Conservation (phyloP, 2,797 vertebrate species). For the Microctenopoma stevenorrisi region DNA sequence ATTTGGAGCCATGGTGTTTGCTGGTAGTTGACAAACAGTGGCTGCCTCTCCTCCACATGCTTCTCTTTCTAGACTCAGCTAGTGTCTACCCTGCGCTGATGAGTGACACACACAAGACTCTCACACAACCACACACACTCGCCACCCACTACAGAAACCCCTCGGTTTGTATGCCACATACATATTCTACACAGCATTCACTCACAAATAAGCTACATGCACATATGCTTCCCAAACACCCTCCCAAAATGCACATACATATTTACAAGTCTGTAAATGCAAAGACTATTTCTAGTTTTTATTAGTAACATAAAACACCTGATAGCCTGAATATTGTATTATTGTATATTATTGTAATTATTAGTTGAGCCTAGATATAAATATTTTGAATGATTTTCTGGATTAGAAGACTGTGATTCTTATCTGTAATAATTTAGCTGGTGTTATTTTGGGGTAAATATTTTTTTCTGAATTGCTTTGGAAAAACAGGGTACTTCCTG, state of each 20-base stretch:
- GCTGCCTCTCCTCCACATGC: constrained; percentile 35
- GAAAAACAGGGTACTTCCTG: constrained; percentile 28
- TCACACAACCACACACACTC: constrained; percentile 23
- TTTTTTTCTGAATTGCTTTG: constrained; percentile 8
- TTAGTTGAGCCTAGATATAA: not conserved
- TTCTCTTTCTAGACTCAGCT: constrained; percentile 55
- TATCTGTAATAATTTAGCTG: not conserved
- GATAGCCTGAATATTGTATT: not conserved
- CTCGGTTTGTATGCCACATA: constrained; percentile 19
- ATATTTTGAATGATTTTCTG: not conserved
- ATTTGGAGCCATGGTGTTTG: constrained; percentile 20
- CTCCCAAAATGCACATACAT: not conserved
- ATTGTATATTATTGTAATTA: not conserved
- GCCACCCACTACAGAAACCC: constrained; percentile 4
- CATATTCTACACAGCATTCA: constrained; percentile 28
- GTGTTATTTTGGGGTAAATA: too few species aligned
- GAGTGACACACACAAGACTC: constrained; percentile 32
- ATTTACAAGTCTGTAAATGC: not conserved
- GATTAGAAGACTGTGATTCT: not conserved
- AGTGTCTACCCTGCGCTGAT: constrained; percentile 50
- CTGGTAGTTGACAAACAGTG: constrained; percentile 48
- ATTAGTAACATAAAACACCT: not conserved
- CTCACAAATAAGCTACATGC: constrained; percentile 11
- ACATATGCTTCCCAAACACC: constrained; percentile 10
- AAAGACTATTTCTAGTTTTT: too few species aligned